Conservation (phyloP, 1,140 invertebrate genomes). For the Magallana angulata region DNA sequence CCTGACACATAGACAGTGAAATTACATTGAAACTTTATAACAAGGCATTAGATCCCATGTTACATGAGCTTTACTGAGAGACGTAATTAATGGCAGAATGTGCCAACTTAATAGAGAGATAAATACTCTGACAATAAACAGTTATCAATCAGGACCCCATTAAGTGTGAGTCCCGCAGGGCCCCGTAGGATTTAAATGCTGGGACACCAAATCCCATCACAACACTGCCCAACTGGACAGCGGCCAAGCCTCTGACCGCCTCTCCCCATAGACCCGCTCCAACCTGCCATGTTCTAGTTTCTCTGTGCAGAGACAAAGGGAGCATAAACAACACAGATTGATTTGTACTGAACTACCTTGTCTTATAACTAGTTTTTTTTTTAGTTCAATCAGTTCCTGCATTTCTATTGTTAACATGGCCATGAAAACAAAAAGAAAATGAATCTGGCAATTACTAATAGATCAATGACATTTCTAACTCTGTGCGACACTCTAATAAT, state of each 20-base stretch:
- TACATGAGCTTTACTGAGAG: background rate
- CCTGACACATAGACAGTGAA: background rate
- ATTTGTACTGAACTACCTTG: conserved; percentile 22
- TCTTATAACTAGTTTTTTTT: background rate
- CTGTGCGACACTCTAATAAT: no score
- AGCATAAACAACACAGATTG: background rate
- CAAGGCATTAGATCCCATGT: conserved; percentile 29
- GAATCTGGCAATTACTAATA: background rate
- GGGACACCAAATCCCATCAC: conserved; percentile 16
- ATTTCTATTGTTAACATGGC: no score
- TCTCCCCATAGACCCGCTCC: background rate
- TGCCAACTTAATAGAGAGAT: conserved; percentile 11
- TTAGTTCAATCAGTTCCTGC: no score
- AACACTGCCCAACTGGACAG: conserved; percentile 23
- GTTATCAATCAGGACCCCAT: conserved; percentile 11
- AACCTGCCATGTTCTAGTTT: background rate
- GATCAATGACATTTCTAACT: no score
- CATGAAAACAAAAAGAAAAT: conserved; percentile 1
- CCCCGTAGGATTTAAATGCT: conserved; percentile 1
- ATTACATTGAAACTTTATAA: conserved; percentile 10
- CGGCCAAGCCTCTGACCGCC: background rate
- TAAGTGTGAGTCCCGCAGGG: conserved; percentile 16
- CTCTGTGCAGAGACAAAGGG: background rate
- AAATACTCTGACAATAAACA: background rate
- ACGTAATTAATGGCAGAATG: background rate